These are phyloP conservation scores for Drosophila gunungcola DNA, from an alignment of 1,140 invertebrate genomes.

Conservation along the genomic window DNA sequence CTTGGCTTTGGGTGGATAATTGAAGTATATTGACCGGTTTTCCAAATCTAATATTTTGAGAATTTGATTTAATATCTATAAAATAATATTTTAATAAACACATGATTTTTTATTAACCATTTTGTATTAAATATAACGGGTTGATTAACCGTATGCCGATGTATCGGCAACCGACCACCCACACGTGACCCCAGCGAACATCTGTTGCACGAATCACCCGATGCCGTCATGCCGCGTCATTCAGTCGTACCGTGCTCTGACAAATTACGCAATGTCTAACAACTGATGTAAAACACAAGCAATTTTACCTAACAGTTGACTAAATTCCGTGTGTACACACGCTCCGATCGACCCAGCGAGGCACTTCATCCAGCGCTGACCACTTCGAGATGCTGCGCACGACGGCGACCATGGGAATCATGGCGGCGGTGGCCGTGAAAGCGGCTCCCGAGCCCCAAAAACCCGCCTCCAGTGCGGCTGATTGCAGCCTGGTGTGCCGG, in stretches of 20 bases:
- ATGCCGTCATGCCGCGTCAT: conserved; percentile 12
- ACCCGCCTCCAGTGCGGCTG: neutral
- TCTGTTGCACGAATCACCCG: conserved; percentile 30
- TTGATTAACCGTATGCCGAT: neutral
- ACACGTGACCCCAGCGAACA: conserved; percentile 6
- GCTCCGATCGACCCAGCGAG: conserved; percentile 23
- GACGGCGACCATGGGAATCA: conserved; percentile 55
- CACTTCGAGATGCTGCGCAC: conserved; percentile 62
- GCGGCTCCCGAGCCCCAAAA: conserved; percentile 9
- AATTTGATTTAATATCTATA: too few species aligned
- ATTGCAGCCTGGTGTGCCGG: conserved; percentile 55
- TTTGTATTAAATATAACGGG: too few species aligned
- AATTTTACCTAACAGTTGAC: conserved; percentile 39
- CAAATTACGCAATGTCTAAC: conserved; percentile 71
- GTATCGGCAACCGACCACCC: neutral
- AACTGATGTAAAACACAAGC: conserved; percentile 48
- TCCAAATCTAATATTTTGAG: too few species aligned
- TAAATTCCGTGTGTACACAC: conserved; percentile 34
- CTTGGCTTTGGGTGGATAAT: too few species aligned
- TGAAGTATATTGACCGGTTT: too few species aligned
- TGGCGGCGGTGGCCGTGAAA: conserved; percentile 65
- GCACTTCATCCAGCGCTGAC: conserved; percentile 1
- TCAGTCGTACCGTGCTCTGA: conserved; percentile 51
- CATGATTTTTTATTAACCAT: too few species aligned
- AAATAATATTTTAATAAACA: too few species aligned